phyloP scores from a whole-genome alignment of 2,113 vertebrate species.

The Emydocephalus ijimae region DNA sequence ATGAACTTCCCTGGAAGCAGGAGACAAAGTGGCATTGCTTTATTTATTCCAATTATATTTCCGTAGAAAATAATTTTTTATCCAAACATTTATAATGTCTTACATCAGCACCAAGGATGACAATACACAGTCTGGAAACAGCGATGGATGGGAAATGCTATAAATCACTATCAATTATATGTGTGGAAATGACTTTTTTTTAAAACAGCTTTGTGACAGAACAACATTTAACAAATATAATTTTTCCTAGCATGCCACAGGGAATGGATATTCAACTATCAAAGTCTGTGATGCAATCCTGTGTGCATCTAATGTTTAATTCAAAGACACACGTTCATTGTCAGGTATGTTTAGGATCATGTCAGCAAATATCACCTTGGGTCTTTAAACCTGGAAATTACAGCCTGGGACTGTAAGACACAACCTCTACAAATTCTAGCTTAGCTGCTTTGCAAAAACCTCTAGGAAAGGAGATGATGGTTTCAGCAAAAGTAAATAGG shows the following conservation, averaged over 20 bases:
- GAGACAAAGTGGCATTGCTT: not conserved
- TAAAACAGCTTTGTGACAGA: not conserved
- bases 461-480: not conserved
- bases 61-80: not conserved
- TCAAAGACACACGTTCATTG: not conserved
- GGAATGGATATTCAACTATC: not conserved
- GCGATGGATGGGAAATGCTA: not conserved
- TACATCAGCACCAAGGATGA: not conserved
- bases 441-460: not conserved
- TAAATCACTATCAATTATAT: not conserved
- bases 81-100: not conserved
- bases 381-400: not conserved
- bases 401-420: not conserved
- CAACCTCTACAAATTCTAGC: not conserved
- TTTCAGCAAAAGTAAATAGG: not conserved
- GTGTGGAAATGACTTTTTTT: not conserved
- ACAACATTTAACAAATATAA: not conserved
- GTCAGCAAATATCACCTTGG: not conserved
- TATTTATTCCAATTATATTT: not conserved
- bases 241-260: not conserved
- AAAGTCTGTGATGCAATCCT: not conserved
- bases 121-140: not conserved
- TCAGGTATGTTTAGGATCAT: not conserved
- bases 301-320: not conserved
- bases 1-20: not conserved